Evolutionary conservation across 2,797 vertebrate species (phyloP).

Genomic region (Synaphobranchus kaupii): DNA sequence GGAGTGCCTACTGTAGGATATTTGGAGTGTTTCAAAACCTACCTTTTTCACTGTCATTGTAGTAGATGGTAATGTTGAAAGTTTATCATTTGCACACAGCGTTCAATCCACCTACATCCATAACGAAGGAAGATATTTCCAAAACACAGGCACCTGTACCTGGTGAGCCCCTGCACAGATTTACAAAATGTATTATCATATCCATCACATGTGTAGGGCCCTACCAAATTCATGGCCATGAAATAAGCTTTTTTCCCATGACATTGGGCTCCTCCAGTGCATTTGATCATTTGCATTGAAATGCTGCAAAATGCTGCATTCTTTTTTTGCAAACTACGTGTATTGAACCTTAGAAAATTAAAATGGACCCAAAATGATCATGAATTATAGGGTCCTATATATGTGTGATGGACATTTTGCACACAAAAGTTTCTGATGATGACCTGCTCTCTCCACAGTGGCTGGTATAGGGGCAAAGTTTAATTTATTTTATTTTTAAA

Average conservation of each 20-base stretch:
- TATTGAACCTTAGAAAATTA: no score
- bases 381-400: no score
- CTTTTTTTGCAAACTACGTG: background rate
- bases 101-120: constrained; percentile 38
- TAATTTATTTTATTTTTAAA: background rate
- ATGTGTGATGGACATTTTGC: background rate
- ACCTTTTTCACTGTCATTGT: background rate
- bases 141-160: constrained; percentile 17
- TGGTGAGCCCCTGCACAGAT: constrained; percentile 41
- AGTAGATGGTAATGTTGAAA: constrained; percentile 16
- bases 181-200: background rate
- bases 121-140: constrained; percentile 28
- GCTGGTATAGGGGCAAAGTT: background rate
- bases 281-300: no score
- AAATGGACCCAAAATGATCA: no score
- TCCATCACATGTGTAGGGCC: background rate
- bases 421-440: background rate
- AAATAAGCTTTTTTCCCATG: no score
- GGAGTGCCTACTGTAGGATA: background rate
- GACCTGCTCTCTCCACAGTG: background rate
- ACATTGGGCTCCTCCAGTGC: no score
- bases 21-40: background rate
- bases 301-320: background rate
- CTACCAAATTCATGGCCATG: background rate
- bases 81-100: constrained; percentile 49